Evolutionary conservation across 92 coral and sea anemone species (phyloP), one percentile per base, ranked within the genome.

Genomic region (Epizoanthus scotinus): DNA sequence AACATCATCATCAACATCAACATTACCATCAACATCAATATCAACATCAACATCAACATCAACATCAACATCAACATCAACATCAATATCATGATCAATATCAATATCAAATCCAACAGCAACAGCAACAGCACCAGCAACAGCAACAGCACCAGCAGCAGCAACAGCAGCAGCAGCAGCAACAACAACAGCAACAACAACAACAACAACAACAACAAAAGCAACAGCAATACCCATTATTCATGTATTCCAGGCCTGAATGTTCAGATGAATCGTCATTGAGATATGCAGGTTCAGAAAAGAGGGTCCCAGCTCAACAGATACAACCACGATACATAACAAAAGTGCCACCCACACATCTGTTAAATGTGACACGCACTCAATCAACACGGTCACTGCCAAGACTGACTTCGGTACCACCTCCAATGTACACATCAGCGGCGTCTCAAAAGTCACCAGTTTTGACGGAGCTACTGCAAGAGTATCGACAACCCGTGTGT

Each of bases 261-360:
- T 28, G 36, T 49, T 36, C 56, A n/a, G 6, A 13, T 40, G 17
- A 34, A 9, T 15, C 2, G 14, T 21, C 34, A 53, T 75, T 66
- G 81, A 57, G 67, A 75, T 20, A 27, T 58, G 57, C 44, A 22
- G 61, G 81, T 75, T 56, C 66, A 19, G 54, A 31, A 14, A n/a
- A 14, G 27, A 21, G 36, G 3, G 6, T 57, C 13, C 68, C 67
- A 7, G 42, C 29, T 54, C 79, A 56, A 20, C 64, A 73, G 2
- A 56, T 12, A 49, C 64, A 73, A 31, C 2, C 62, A 14, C 56
- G 38, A 29, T 44, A 8, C 52, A 12, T 18, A 20, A 36, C 31
- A 9, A 13, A 44, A 1, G 68, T 10, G 36, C 2, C 3, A 14
- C 49, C 67, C 25, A 63, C 36, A 7, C 34, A 54, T 6, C 21